Evolutionary conservation across 2,888 invertebrate species (phyloP).

Genomic region (Ferrisia virgata): DNA sequence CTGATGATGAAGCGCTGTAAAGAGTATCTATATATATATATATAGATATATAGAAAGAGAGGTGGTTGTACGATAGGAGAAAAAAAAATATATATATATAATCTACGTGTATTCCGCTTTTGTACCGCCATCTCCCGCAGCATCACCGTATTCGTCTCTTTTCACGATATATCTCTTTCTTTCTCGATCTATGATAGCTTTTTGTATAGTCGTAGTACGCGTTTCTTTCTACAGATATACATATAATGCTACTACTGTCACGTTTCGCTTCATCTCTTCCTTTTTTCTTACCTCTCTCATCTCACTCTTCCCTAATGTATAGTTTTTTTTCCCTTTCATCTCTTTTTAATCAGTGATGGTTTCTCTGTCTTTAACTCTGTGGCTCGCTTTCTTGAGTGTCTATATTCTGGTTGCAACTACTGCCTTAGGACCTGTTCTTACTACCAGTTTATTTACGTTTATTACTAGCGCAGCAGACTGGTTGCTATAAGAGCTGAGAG

Average conservation of each 20-base stretch:
- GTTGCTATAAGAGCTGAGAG: too few species aligned
- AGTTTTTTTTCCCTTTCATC: background rate
- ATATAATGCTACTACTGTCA: conserved; percentile 29
- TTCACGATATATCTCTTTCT: background rate
- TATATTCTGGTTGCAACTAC: conserved; percentile 19
- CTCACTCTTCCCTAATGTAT: background rate
- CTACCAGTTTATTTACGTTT: conserved; percentile 33
- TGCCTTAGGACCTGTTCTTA: conserved; percentile 9
- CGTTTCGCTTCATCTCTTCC: conserved; percentile 3
- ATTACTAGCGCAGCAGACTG: background rate
- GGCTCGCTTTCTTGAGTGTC: background rate
- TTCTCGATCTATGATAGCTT: background rate
- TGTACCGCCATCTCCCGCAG: background rate
- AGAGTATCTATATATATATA: too few species aligned
- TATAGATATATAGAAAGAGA: too few species aligned
- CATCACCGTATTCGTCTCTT: too few species aligned
- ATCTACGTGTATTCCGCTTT: conserved; percentile 21
- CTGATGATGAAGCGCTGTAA: background rate
- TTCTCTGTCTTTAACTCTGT: background rate
- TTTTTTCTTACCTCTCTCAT: background rate
- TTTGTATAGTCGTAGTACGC: background rate
- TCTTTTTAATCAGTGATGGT: background rate
- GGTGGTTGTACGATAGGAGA: conserved; percentile 25
- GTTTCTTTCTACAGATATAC: conserved; percentile 2
- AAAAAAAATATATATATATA: too few species aligned